Conservation (phyloP, 2,797 vertebrate species). For the Prunella strophiata region DNA sequence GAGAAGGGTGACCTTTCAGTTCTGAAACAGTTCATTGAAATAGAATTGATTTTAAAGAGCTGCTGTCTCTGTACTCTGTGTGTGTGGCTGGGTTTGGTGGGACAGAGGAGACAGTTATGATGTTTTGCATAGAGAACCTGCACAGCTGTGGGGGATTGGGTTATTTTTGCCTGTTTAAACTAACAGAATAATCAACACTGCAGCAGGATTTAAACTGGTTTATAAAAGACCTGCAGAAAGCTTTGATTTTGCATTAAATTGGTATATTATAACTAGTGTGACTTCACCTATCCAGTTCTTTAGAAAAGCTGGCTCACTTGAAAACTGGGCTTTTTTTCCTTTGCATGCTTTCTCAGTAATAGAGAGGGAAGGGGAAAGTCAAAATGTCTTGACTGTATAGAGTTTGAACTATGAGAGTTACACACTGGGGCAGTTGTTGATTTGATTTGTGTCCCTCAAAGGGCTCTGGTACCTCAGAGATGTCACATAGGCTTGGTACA, state of each 20-base stretch:
- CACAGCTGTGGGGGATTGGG: accelerated
- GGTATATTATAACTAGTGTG: background rate
- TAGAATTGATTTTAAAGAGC: background rate
- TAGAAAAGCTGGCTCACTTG: background rate
- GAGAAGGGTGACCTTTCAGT: background rate
- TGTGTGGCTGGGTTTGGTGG: background rate
- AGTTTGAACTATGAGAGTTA: background rate
- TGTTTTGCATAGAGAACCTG: background rate
- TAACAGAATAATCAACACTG: background rate
- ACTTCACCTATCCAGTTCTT: background rate
- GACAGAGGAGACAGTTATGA: background rate
- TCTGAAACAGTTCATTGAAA: background rate
- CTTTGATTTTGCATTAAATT: background rate
- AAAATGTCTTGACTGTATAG: background rate
- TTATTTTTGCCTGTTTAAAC: accelerated
- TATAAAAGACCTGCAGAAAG: background rate
- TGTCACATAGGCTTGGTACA: background rate
- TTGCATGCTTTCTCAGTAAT: background rate
- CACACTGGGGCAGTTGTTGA: background rate
- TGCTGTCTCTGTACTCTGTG: background rate
- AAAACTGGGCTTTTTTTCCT: background rate
- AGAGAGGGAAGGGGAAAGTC: background rate
- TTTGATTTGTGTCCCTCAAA: background rate
- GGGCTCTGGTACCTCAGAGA: background rate
- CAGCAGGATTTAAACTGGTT: background rate